Percentiles rank a stretch among this genome's conserved stretches.
These are phyloP conservation scores for Ciconia nigra DNA, from an alignment of 2,797 vertebrate species.

Conservation along the genomic window DNA sequence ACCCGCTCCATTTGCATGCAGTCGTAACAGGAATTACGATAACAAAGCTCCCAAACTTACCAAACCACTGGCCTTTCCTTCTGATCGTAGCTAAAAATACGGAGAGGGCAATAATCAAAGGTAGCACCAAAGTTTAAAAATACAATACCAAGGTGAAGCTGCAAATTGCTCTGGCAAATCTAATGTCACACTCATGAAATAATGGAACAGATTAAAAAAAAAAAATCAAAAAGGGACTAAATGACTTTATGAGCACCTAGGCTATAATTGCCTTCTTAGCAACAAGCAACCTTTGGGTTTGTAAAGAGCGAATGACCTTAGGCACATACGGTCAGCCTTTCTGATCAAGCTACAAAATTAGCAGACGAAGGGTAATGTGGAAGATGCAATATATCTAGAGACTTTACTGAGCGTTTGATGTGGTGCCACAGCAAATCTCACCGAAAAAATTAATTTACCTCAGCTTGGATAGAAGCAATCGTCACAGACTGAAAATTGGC, in stretches of 20 bases:
- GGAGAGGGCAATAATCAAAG: neutral
- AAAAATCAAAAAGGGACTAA: neutral
- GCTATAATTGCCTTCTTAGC: neutral
- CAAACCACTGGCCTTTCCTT: neutral
- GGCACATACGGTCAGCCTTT: neutral
- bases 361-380: neutral
- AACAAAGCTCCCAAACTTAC: neutral
- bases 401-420: conserved; percentile 16
- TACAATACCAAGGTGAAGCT: neutral
- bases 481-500: conserved; percentile 25
- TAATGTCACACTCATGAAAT: neutral
- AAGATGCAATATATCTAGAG: conserved; percentile 19
- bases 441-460: conserved; percentile 28
- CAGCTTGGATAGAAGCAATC: conserved; percentile 13
- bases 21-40: neutral
- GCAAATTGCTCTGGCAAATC: neutral
- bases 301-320: neutral
- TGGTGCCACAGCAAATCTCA: conserved; percentile 42
- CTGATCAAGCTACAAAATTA: neutral
- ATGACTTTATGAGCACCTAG: neutral
- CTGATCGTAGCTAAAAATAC: neutral
- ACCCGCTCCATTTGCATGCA: neutral
- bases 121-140: neutral
- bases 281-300: neutral
- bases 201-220: neutral